Evolutionary conservation across 2,113 vertebrate species (phyloP).

Genomic region (Marcusenius ussheri): DNA sequence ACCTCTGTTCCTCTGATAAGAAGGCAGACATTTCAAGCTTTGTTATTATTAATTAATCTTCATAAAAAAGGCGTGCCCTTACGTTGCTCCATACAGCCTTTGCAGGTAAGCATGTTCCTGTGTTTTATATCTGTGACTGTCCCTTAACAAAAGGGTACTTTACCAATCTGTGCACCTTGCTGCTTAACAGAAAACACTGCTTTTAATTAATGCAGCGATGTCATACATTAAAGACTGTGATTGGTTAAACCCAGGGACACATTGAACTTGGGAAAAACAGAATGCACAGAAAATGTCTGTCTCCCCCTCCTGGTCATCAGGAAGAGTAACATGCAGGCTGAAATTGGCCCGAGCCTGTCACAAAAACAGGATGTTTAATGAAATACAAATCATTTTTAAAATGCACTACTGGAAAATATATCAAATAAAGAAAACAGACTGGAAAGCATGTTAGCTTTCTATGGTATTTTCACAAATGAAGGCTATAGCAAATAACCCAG

Average conservation of each 20-base stretch:
- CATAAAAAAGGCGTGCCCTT: not conserved
- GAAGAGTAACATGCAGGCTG: not conserved
- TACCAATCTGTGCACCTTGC: not conserved
- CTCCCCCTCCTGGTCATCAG: conserved; percentile 13
- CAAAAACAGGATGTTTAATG: not conserved
- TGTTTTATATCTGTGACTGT: not conserved
- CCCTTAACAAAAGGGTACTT: not conserved
- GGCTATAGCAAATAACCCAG: not conserved
- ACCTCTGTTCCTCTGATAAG: not conserved
- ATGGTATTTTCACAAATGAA: not conserved
- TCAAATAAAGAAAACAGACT: not conserved
- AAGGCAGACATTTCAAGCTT: not conserved
- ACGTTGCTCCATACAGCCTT: not conserved
- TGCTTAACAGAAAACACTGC: not conserved
- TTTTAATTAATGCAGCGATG: not conserved
- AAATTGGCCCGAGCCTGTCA: not conserved
- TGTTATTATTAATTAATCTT: not conserved
- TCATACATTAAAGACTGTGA: not conserved
- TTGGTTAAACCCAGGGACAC: not conserved
- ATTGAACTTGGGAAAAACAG: not conserved
- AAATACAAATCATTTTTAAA: not conserved
- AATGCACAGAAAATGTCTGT: not conserved
- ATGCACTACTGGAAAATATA: not conserved
- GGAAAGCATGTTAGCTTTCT: not conserved
- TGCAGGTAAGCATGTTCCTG: not conserved